Evolutionary conservation across 2,113 vertebrate genomes (phyloP).

Genomic region (Cyprinodon tularosa): DNA sequence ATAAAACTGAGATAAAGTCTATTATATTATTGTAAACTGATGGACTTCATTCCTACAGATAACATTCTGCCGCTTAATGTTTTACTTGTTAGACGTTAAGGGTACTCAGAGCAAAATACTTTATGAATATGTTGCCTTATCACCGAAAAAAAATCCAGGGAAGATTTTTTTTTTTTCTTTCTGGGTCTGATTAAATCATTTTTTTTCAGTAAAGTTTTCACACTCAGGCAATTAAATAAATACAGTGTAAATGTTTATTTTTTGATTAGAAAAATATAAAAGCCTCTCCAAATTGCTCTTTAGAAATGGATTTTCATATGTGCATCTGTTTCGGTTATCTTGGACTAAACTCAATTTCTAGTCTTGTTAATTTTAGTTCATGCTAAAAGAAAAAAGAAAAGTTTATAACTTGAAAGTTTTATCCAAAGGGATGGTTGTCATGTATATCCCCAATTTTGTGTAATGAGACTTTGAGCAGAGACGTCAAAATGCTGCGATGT

Average conservation of each 20-base stretch:
- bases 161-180: constrained; percentile 23
- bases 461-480: background rate
- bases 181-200: background rate
- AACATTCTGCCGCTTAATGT: constrained; percentile 6
- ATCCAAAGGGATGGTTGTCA: background rate
- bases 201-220: background rate
- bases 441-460: too few relatives aligned
- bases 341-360: background rate
- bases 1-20: constrained; percentile 11
- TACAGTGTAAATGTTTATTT: background rate
- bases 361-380: background rate
- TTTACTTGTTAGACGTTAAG: constrained; percentile 30
- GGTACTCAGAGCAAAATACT: constrained; percentile 20
- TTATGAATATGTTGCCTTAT: constrained; percentile 51
- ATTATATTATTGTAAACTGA: constrained; percentile 26
- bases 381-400: background rate
- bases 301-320: background rate
- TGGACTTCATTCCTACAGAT: constrained; percentile 12
- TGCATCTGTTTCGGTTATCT: background rate
- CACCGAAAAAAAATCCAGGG: background rate
- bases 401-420: background rate
- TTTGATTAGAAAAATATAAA: background rate
- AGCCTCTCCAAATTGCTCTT: background rate
- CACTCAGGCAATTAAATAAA: background rate
- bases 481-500: background rate